Base-by-base conservation (phyloP, 2,888 invertebrate species). In the Seira sanloemensis region DNA sequence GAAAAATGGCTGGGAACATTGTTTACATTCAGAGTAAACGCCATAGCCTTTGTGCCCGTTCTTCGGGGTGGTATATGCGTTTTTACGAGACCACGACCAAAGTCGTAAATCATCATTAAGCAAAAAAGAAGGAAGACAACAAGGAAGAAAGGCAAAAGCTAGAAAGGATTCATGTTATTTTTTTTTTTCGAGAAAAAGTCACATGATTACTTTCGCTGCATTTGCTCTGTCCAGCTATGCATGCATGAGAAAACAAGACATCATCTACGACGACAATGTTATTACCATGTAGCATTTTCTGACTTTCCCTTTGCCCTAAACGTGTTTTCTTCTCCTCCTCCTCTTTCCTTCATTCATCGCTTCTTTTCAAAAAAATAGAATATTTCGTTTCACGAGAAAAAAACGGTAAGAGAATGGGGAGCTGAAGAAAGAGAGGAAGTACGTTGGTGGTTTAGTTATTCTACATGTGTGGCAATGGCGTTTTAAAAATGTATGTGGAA, bases 31-130 rank as follows among this genome's bases (percentile, higher is more conserved):
- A n/a, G n/a, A n/a, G n/a, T n/a, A n/a, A n/a, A n/a, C n/a, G n/a
- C n/a, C n/a, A n/a, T n/a, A n/a, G n/a, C n/a, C n/a, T n/a, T n/a
- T n/a, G n/a, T n/a, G n/a, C n/a, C n/a, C n/a, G n/a, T n/a, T n/a
- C n/a, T n/a, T n/a, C n/a, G n/a, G n/a, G n/a, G n/a, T n/a, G n/a
- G n/a, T n/a, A n/a, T n/a, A n/a, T n/a, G n/a, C n/a, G n/a, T n/a
- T n/a, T n/a, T n/a, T n/a, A n/a, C n/a, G n/a, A 2, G 50, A 50
- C 5, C 50, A 50, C 37, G 16, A 50, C 50, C 50, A 50, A 12
- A 24, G 73, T 83, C 83, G 73, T 83, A 83, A 83, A 83, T 83
- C 83, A 83, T 83, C 73, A 78, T 83, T 82, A 82, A 37, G 26
- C 46, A 24, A 66, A 68, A 16, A 16, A 72, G 9, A 46, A 75